These are phyloP conservation scores for Cassiopea xamachana DNA, from an alignment of 30 jellyfish, hydroid and myxozoan genomes.

Conservation along the genomic window DNA sequence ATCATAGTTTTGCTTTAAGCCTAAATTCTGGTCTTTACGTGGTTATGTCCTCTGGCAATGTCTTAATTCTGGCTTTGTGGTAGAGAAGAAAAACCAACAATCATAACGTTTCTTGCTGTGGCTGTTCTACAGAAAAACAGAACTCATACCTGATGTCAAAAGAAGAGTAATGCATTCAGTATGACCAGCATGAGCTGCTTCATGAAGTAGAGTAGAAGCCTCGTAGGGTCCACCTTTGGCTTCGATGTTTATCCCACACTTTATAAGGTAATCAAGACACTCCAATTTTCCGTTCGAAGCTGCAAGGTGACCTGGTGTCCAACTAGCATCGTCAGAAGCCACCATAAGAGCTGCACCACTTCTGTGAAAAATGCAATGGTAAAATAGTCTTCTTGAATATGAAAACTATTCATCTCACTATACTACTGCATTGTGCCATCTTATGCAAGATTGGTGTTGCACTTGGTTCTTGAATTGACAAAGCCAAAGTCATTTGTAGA, in stretches of 20 bases:
- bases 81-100: too few species aligned
- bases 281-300: conserved; percentile 87
- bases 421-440: too few species aligned
- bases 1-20: too few species aligned
- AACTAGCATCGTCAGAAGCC: conserved; percentile 84
- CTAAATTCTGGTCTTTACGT: too few species aligned
- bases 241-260: conserved; percentile 72
- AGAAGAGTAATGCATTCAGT: conserved; percentile 68
- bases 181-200: conserved; percentile 89
- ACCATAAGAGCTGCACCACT: conserved; percentile 64
- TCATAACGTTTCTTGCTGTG: too few species aligned
- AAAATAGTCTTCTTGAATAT: too few species aligned
- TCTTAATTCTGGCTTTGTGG: too few species aligned
- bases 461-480: too few species aligned
- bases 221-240: conserved; percentile 93
- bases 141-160: conserved; percentile 67
- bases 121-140: background rate
- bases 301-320: conserved; percentile 99
- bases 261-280: conserved; percentile 66
- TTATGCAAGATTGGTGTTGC: too few species aligned
- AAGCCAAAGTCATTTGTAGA: too few species aligned
- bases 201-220: conserved; percentile 90
- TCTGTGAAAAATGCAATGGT: conserved; percentile 14
- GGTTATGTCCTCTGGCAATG: too few species aligned
- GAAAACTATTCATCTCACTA: too few species aligned